Conservation (phyloP, 2,113 vertebrate genomes). For the Mionectes macconnelli region DNA sequence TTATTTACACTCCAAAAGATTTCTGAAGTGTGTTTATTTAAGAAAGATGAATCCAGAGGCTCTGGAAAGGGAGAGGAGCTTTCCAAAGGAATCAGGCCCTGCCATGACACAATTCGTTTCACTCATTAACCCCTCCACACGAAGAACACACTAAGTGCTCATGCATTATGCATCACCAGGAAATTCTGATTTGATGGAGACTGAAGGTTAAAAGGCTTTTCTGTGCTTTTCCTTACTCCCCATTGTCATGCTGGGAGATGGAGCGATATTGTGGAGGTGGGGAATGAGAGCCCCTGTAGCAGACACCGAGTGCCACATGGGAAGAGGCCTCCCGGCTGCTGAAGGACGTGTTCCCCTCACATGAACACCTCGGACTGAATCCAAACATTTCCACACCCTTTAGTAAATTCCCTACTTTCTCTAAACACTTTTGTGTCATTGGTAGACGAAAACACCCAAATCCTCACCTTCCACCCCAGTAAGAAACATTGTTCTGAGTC, state of each 20-base stretch:
- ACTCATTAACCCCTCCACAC: background rate
- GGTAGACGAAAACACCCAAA: background rate
- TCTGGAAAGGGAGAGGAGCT: background rate
- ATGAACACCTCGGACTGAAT: background rate
- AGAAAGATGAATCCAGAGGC: conserved; percentile 30
- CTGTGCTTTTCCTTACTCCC: background rate
- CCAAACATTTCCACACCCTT: background rate
- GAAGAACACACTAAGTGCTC: background rate
- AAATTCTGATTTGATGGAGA: background rate
- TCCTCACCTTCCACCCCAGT: background rate
- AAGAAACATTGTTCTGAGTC: background rate
- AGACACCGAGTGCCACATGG: background rate
- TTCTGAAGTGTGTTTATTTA: conserved; percentile 62
- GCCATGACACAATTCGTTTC: background rate
- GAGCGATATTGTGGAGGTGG: background rate
- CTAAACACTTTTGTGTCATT: background rate
- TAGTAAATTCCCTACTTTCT: background rate
- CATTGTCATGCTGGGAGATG: background rate
- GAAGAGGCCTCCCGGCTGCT: accelerated
- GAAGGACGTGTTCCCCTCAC: background rate
- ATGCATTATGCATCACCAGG: background rate
- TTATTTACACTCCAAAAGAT: conserved; percentile 36
- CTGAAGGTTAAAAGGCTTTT: conserved; percentile 6
- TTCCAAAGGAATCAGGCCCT: background rate
- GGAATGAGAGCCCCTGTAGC: background rate